Conservation (phyloP, 2,888 invertebrate species). For the Drosophila melanocephala region DNA sequence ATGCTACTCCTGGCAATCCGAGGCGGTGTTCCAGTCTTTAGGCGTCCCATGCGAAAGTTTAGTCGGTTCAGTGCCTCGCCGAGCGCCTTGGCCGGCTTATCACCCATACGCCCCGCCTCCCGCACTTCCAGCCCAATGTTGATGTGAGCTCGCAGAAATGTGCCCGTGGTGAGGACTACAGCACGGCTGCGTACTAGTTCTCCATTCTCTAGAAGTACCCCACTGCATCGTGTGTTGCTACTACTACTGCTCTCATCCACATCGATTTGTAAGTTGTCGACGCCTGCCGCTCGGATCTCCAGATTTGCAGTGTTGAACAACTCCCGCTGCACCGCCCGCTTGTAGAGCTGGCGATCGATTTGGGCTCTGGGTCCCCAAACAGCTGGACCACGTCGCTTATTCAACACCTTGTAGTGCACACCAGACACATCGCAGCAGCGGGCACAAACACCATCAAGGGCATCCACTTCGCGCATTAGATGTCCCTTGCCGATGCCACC, state of each 20-base stretch:
- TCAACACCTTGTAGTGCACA: constrained; percentile 92
- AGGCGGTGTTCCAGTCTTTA: constrained; percentile 96
- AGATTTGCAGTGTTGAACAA: constrained; percentile 89
- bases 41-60: constrained; percentile 91
- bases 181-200: constrained; percentile 87
- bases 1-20: constrained; percentile 90
- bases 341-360: constrained; percentile 93
- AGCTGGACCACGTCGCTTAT: constrained; percentile 93
- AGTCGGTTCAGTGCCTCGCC: constrained; percentile 90
- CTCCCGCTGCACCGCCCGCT: constrained; percentile 90
- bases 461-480: constrained; percentile 94
- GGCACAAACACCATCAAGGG: constrained; percentile 93
- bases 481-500: constrained; percentile 97
- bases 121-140: constrained; percentile 91
- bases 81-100: constrained; percentile 91
- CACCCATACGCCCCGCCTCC: constrained; percentile 93
- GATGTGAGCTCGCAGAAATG: constrained; percentile 94
- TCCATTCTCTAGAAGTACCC: constrained; percentile 86
- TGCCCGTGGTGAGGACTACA: constrained; percentile 94
- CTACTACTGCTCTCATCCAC: constrained; percentile 16
- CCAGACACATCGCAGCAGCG: constrained; percentile 93
- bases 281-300: constrained; percentile 88
- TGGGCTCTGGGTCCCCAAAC: constrained; percentile 96
- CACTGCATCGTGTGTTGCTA: constrained; percentile 65
- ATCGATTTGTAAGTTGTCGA: constrained; percentile 91